Conservation (phyloP, 1,140 invertebrate species). For the Scylla paramamosain region DNA sequence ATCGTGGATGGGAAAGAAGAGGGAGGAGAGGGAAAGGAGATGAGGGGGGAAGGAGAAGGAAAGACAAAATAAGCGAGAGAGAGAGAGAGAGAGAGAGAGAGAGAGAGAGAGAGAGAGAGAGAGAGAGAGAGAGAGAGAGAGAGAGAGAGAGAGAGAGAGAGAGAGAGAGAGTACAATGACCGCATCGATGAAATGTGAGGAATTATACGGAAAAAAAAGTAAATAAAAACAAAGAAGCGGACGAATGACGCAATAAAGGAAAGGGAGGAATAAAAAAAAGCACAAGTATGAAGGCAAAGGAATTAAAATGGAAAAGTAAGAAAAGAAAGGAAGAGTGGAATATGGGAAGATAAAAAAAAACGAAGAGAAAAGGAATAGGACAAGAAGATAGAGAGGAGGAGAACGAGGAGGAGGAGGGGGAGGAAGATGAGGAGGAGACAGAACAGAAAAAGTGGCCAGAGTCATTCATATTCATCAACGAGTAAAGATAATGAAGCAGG, state of each 20-base stretch:
- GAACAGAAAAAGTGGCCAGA: not conserved
- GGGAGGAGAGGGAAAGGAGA: conserved; percentile 29
- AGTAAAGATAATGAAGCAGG: not conserved
- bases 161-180: conserved; percentile 39
- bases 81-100: not conserved
- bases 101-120: not conserved
- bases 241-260: too few relatives aligned
- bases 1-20: conserved; percentile 12
- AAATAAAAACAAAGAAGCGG: too few relatives aligned
- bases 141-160: conserved; percentile 60
- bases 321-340: too few relatives aligned
- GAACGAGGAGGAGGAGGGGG: not conserved
- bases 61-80: not conserved
- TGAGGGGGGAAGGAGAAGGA: not conserved
- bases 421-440: not conserved
- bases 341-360: not conserved
- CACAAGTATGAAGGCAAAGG: not conserved
- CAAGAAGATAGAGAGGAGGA: not conserved
- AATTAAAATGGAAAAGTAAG: too few relatives aligned
- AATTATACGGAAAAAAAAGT: too few relatives aligned
- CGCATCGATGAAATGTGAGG: too few relatives aligned
- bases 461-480: not conserved
- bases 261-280: too few relatives aligned
- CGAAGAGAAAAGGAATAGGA: not conserved
- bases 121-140: not conserved